Percentiles rank a stretch among this genome's conserved stretches.
Evolutionary conservation across 2,113 vertebrate species (phyloP).

Genomic region (Nematolebias whitei): DNA sequence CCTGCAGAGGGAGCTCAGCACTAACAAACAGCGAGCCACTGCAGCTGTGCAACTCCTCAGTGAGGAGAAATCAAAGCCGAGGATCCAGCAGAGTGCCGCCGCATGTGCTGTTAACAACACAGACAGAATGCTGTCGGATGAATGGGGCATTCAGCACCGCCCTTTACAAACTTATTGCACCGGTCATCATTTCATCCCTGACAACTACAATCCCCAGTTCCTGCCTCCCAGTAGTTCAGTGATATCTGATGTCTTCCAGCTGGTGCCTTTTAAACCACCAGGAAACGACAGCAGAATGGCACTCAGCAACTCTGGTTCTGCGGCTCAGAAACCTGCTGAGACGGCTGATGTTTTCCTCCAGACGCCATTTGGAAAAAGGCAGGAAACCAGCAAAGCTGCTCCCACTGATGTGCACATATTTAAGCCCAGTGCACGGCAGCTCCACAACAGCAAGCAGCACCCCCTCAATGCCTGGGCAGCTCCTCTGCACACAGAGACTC

Average conservation of each 20-base stretch:
- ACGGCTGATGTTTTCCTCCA: constrained; percentile 88
- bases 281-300: constrained; percentile 60
- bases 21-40: not conserved
- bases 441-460: constrained; percentile 4
- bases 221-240: constrained; percentile 17
- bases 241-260: constrained; percentile 61
- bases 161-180: constrained; percentile 79
- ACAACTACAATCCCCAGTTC: constrained; percentile 7
- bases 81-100: constrained; percentile 43
- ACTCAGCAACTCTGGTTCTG: constrained; percentile 80
- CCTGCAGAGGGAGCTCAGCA: constrained; percentile 59
- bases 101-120: constrained; percentile 25
- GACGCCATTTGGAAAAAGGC: constrained; percentile 89
- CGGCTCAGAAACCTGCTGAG: constrained; percentile 62
- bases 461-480: constrained; percentile 66
- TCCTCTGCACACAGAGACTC: constrained; percentile 76
- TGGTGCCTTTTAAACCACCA: constrained; percentile 58
- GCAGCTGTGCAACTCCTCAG: constrained; percentile 16
- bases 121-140: constrained; percentile 71
- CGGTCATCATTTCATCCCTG: constrained; percentile 70
- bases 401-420: not conserved
- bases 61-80: constrained; percentile 66
- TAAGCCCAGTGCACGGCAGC: constrained; percentile 21
- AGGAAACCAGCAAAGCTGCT: constrained; percentile 67
- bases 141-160: constrained; percentile 66